Conservation (phyloP, 2,113 vertebrate genomes). For the Vidua chalybeata region DNA sequence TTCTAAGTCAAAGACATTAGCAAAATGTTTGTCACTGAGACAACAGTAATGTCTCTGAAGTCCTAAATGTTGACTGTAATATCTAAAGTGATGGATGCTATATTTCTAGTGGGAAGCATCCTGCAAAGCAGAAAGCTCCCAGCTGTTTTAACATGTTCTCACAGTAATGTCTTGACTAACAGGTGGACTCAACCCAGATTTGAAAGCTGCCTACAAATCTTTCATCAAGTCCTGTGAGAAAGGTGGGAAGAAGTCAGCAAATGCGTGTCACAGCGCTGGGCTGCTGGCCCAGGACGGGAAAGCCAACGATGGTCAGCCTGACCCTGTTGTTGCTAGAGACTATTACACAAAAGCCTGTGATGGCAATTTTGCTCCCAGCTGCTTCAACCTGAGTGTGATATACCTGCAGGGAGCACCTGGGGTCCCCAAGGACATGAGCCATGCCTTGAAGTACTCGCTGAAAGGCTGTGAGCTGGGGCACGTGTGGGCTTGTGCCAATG, state of each 20-base stretch:
- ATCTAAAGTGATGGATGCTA: not conserved
- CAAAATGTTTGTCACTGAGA: not conserved
- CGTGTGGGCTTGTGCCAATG: conserved; percentile 92
- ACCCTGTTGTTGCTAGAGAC: conserved; percentile 75
- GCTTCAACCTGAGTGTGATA: conserved; percentile 89
- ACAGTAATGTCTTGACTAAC: not conserved
- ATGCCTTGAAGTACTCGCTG: conserved; percentile 83
- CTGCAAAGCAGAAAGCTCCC: not conserved
- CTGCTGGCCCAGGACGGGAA: conserved; percentile 85
- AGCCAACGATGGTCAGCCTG: conserved; percentile 67
- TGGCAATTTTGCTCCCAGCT: conserved; percentile 84
- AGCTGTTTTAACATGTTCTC: not conserved
- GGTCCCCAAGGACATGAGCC: conserved; percentile 82
- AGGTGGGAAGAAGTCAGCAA: conserved; percentile 85
- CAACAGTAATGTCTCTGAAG: not conserved
- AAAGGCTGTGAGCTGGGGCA: conserved; percentile 92
- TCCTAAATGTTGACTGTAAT: not conserved
- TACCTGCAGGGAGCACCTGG: conserved; percentile 84
- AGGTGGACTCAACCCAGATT: conserved; percentile 86
- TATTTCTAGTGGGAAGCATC: not conserved
- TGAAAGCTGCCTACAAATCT: conserved; percentile 86
- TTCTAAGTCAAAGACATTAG: not conserved
- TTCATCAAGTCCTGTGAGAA: conserved; percentile 85
- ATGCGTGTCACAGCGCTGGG: conserved; percentile 88
- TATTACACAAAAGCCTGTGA: conserved; percentile 89